phyloP scores from a whole-genome alignment of 2,888 invertebrate genomes.

The Micoletzkya japonica region DNA sequence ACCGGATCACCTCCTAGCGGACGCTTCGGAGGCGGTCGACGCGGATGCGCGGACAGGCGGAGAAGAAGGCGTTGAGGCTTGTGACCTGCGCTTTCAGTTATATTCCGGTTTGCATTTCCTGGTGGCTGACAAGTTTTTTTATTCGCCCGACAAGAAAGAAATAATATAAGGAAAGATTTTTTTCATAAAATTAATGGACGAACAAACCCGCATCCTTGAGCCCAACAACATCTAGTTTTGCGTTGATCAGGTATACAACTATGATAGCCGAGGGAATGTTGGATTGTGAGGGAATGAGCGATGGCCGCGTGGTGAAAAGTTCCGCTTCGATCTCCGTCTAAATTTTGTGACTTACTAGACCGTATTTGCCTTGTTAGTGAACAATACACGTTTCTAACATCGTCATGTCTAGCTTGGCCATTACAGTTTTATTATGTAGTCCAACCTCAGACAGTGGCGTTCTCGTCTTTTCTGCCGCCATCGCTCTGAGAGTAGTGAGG shows the following conservation, averaged over 20 bases:
- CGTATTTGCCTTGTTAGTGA: background rate
- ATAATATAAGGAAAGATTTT: too few relatives aligned
- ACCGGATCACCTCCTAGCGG: background rate
- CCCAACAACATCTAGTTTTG: background rate
- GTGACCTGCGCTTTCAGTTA: background rate
- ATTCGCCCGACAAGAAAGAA: too few relatives aligned
- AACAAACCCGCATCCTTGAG: slow-evolving; percentile 5
- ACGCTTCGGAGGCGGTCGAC: slow-evolving; percentile 4
- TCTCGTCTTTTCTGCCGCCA: slow-evolving; percentile 9
- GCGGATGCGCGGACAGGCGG: slow-evolving; percentile 7
- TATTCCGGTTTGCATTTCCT: background rate
- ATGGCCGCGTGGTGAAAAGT: background rate
- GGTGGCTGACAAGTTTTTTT: background rate
- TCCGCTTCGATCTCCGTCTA: slow-evolving; percentile 14
- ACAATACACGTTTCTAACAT: background rate
- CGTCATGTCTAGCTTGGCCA: background rate
- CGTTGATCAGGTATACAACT: slow-evolving; percentile 17
- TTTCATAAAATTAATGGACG: too few relatives aligned
- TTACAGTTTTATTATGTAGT: background rate
- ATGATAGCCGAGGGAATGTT: background rate
- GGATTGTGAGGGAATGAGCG: background rate
- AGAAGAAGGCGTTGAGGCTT: slow-evolving; percentile 6
- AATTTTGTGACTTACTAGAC: background rate
- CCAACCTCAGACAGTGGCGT: slow-evolving; percentile 6
- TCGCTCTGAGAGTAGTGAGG: slow-evolving; percentile 10